A percentile compares a stretch with the other conserved stretches of the same genome.
Evolutionary conservation across 2,888 invertebrate genomes (phyloP).

Genomic region (Emmelina monodactyla): DNA sequence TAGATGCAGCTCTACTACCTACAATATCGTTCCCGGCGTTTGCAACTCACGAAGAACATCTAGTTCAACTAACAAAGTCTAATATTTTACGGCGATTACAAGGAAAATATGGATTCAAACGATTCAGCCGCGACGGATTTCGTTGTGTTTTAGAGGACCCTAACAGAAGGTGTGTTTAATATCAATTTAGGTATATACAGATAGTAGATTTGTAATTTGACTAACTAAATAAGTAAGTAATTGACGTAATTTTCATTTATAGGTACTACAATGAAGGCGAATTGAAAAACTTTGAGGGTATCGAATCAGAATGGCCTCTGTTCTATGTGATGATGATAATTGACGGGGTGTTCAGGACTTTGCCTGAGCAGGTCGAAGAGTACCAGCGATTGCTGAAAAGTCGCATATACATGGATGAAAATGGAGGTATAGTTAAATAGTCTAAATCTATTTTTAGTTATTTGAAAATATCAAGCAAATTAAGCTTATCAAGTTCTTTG

Average conservation of each 20-base stretch:
- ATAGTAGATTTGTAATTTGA: not conserved
- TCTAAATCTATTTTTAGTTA: not conserved
- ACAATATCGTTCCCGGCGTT: constrained; percentile 98
- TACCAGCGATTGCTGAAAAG: constrained; percentile 86
- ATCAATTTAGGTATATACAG: not conserved
- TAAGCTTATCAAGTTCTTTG: not conserved
- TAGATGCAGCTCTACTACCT: constrained; percentile 90
- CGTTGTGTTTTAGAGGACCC: constrained; percentile 88
- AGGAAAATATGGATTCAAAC: constrained; percentile 91
- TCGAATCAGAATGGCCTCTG: constrained; percentile 98
- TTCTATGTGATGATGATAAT: constrained; percentile 96
- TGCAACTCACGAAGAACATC: constrained; percentile 92
- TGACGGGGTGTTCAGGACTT: constrained; percentile 89
- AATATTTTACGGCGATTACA: constrained; percentile 83
- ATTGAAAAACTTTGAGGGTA: constrained; percentile 92
- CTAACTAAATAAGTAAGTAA: not conserved
- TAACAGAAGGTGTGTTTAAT: constrained; percentile 46
- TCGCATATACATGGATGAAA: constrained; percentile 80
- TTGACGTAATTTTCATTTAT: not conserved
- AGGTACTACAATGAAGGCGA: constrained; percentile 88
- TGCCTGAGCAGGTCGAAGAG: constrained; percentile 90
- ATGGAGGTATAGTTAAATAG: constrained; percentile 69
- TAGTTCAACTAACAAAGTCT: constrained; percentile 86
- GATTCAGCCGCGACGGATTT: constrained; percentile 94
- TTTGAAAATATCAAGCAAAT: not conserved